Base-by-base conservation (phyloP, 2,888 invertebrate species). In the Himalopsyche kuldschensis region DNA sequence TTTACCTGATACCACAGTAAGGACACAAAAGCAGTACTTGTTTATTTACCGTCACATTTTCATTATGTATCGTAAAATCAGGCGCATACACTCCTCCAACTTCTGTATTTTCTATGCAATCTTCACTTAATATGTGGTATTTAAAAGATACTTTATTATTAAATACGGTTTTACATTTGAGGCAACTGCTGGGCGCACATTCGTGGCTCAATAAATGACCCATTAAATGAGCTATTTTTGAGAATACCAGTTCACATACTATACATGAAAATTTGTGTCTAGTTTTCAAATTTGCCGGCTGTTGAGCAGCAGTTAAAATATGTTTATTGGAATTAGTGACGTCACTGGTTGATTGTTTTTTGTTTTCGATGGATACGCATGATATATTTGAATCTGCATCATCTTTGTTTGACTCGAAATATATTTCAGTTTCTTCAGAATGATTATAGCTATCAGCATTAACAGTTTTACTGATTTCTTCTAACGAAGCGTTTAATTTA, bases 1-100 rank as follows among this genome's bases (percentile, higher is more conserved):
- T 55, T 80, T 82, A 86, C 86, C 82, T 82, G 15, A 47, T 27
- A n/a, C 84, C 84, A 76, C 86, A 86, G 46, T 85, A 79, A 3
- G 86, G 86, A 78, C 86, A 86, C 10, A 78, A 78, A 27, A 80
- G 48, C 78, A 83, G 35, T 5, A 79, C 41, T 35, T 75, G 55
- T 80, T 75, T 78, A 31, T 63, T 80, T 35, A 24, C 27, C 4
- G 77, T 35, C 6, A 3, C 35, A 11, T 80, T 35, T 35, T 41
- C 27, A 78, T 32, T 27, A 15, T n/a, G n/a, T 10, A 32, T 24
- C 5, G 17, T n/a, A 78, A 46, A 20, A 17, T 47, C 47, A 24
- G 46, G 30, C 3, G 48, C 27, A 27, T 79, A 55, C 20, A 55
- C 24, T 4, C 20, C 55, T 24, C 6, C 31, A 78, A 41, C 24